Base-by-base conservation (phyloP, 2,797 vertebrate species). In the Potorous gilbertii region DNA sequence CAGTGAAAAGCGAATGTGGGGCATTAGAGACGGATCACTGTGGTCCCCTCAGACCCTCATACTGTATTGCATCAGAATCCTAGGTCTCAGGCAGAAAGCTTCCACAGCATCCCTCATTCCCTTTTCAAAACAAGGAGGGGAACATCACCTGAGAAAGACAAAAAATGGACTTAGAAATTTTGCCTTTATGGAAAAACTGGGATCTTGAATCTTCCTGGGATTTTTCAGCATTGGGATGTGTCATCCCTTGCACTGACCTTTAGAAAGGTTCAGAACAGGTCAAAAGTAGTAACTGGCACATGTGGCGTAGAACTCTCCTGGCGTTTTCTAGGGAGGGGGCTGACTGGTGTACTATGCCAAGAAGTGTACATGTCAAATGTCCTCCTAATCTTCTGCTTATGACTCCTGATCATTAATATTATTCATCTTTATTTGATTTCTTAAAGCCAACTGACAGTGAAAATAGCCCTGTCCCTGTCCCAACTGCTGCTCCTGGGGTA, bases 401-500 rank as follows among this genome's bases (percentile, higher is more conserved):
- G 95, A 98, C 21, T 94, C 87, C 12, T 52, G 34, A 55, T 96
- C 94, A 98, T 98, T 98, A 98, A 98, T 74, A 16, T 97, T 94
- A 93, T 97, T 97, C 97, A 96, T 98, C 96, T 99, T 98, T 97
- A 98, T 98, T 98, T 99, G 99, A 99, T 99, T 99, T 99, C 99
- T 99, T 99, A 99, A 99, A 99, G 99, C 99, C 99, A 99, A 99
- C 99, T 99, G 99, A 99, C 99, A 99, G 97, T 97, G 98, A 98
- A 94, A 98, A 81, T 98, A 90, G 18, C 90, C 52, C 54, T 54
- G 96, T 97, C 98, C 98, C 99, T 99, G 99, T 99, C 99, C 99
- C 99, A 99, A 99, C 99, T 99, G 99, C 99, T 99, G 99, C 99
- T 98, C 97, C 99, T 98, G 99, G 99, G 99, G 99, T 99, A 99